phyloP scores from a whole-genome alignment of 2,888 invertebrate genomes.

The Pristionchus exspectatus region DNA sequence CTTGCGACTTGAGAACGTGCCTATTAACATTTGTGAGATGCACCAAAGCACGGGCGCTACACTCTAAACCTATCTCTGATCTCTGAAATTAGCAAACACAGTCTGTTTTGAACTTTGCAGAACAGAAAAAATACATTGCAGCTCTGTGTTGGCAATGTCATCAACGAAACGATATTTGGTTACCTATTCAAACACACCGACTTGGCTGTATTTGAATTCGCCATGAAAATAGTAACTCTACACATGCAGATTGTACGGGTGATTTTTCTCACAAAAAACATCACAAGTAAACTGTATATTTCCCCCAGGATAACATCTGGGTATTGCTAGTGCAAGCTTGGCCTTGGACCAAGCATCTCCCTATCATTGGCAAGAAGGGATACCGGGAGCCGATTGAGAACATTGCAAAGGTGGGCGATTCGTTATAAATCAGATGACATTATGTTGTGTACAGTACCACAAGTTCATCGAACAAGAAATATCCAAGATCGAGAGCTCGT shows the following conservation, averaged over 20 bases:
- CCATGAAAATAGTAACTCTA: conserved; percentile 54
- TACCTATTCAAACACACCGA: conserved; percentile 60
- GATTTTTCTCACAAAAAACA: neutral
- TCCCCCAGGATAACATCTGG: neutral
- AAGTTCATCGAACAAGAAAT: conserved; percentile 32
- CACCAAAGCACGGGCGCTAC: too few species aligned
- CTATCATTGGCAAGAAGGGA: conserved; percentile 28
- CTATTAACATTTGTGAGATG: too few species aligned
- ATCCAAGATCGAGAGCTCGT: neutral
- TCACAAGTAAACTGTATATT: neutral
- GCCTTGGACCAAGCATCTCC: conserved; percentile 22
- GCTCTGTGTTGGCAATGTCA: conserved; percentile 68
- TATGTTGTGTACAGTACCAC: conserved; percentile 13
- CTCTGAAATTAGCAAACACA: too few species aligned
- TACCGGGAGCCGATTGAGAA: neutral
- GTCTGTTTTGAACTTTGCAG: too few species aligned
- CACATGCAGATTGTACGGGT: conserved; percentile 49
- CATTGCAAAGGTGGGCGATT: neutral
- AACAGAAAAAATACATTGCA: conserved; percentile 47
- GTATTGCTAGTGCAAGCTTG: neutral
- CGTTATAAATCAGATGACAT: neutral
- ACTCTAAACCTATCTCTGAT: too few species aligned
- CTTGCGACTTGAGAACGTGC: too few species aligned
- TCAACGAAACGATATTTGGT: conserved; percentile 66
- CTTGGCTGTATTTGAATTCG: conserved; percentile 58